Evolutionary conservation across 2,888 invertebrate genomes (phyloP).

Genomic region (Rhingia campestris): DNA sequence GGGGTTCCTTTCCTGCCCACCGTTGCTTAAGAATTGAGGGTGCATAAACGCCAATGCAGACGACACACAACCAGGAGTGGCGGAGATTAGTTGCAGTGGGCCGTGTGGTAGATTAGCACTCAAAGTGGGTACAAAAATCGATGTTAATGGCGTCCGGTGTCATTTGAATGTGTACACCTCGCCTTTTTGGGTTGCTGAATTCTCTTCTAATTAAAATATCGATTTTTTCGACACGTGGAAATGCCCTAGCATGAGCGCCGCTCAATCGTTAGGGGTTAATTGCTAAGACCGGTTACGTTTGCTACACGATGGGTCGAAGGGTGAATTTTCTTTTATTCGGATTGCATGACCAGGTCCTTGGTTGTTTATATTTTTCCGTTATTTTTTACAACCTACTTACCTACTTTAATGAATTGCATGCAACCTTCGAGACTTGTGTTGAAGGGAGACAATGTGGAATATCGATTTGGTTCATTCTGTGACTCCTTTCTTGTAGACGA

Average conservation of each 20-base stretch:
- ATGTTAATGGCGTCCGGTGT: constrained; percentile 29
- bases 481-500: no score
- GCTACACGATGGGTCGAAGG: background rate
- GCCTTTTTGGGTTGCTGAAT: constrained; percentile 13
- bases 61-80: background rate
- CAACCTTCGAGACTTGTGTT: background rate
- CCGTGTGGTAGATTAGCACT: constrained; percentile 16
- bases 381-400: constrained; percentile 55
- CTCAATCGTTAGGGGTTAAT: constrained; percentile 37
- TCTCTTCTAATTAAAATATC: constrained; percentile 57
- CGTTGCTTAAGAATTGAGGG: background rate
- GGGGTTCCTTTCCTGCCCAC: background rate
- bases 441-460: no score
- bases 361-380: constrained; percentile 2
- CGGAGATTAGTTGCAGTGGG: constrained; percentile 19
- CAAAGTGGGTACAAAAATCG: constrained; percentile 48
- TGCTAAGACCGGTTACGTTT: constrained; percentile 23
- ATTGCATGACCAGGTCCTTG: constrained; percentile 50
- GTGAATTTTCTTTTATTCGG: constrained; percentile 11
- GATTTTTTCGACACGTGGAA: constrained; percentile 42
- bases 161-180: background rate
- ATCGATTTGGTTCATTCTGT: no score
- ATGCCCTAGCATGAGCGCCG: constrained; percentile 30
- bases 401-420: constrained; percentile 20
- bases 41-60: constrained; percentile 28